Evolutionary conservation across 2,888 invertebrate genomes (phyloP).

Genomic region (Heteromurus nitidus): DNA sequence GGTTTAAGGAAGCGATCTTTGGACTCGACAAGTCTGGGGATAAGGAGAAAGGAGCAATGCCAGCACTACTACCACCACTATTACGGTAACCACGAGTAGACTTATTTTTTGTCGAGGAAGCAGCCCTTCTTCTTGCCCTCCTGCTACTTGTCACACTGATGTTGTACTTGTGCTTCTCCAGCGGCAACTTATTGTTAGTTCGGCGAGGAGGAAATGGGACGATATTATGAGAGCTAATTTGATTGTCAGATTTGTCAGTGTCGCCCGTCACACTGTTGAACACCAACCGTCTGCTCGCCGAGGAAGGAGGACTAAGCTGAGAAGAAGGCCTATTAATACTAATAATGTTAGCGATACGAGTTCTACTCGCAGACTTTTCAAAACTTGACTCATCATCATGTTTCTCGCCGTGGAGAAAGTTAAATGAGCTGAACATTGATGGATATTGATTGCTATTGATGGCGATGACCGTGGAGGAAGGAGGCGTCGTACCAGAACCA

Average conservation of each 20-base stretch:
- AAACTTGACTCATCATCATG: conserved; percentile 30
- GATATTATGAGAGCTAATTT: conserved; percentile 50
- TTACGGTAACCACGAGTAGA: no score
- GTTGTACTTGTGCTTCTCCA: neutral
- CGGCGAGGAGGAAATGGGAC: conserved; percentile 36
- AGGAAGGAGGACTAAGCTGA: conserved; percentile 2
- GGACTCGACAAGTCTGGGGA: conserved; percentile 8
- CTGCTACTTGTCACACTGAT: neutral
- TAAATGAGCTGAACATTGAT: conserved; percentile 57
- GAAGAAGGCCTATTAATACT: conserved; percentile 31
- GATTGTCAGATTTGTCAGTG: conserved; percentile 62
- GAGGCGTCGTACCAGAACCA: no score
- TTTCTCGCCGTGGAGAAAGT: conserved; percentile 6
- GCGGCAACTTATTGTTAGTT: neutral
- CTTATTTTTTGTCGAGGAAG: neutral
- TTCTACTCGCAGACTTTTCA: conserved; percentile 8
- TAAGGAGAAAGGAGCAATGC: conserved; percentile 1
- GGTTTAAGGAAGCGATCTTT: conserved; percentile 4
- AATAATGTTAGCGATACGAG: neutral
- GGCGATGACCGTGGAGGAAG: conserved; percentile 19
- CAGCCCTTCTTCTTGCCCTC: neutral
- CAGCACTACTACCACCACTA: conserved; percentile 14
- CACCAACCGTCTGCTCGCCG: conserved; percentile 8
- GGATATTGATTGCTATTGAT: conserved; percentile 54
- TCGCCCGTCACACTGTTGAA: conserved; percentile 45